Base-by-base conservation (phyloP, 2,888 invertebrate genomes). In the Limnephilus auricula region DNA sequence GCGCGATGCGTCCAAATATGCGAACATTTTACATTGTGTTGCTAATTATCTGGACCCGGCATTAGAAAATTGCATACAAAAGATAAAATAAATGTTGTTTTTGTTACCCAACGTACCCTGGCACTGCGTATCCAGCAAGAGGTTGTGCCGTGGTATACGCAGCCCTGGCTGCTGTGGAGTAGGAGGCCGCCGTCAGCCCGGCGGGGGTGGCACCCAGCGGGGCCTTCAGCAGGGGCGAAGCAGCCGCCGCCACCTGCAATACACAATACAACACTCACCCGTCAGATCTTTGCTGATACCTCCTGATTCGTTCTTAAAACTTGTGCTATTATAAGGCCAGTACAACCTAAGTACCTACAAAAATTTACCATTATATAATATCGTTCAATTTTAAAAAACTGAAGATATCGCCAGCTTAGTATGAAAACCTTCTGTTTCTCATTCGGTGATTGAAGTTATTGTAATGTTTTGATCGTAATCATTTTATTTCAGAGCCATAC, bases 131-230 rank as follows among this genome's bases (percentile, higher is more conserved):
- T 94, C 97, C 98, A 93, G 97, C 97, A 93, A 98, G 97, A 93
- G 96, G 97, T 95, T 97, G 97, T 94, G 94, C 94, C 95, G 91
- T 97, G 92, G 98, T 98, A 94, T 97, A 97, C 94, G 98, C 98
- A 93, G 98, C 98, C 93, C 98, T 96, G 93, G 98, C 98, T 93
- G 98, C 98, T 93, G 98, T 98, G 94, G 98, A 98, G 95, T 98
- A 98, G 93, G 98, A 98, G 91, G 98, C 98, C 93, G 98, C 98
- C 94, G 98, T 98, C 94, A 98, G 98, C 94, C 98, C 98, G 93
- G 98, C 98, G 96, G 98, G 98, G 95, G 98, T 98, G 95, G 97
- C 96, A 95, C 97, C 98, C 95, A 98, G 96, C 95, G 98, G 98
- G 93, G 98, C 97, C 96, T 98, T 98, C 96, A 98, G 96, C 95